phyloP scores from a whole-genome alignment of 2,888 invertebrate species.

The Lordiphosa andalusiaca region DNA sequence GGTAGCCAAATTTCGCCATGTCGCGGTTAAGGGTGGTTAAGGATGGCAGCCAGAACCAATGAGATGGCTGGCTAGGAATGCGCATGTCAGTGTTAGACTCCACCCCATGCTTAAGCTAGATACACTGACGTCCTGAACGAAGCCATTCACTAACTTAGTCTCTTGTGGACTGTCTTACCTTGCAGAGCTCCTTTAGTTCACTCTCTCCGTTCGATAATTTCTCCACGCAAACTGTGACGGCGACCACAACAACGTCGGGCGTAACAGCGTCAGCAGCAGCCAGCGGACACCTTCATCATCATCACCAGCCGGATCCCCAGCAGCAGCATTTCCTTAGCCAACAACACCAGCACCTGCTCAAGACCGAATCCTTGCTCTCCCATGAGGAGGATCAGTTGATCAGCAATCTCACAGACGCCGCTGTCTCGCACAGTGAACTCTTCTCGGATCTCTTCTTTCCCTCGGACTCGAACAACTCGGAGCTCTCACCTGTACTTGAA shows the following conservation, averaged over 20 bases:
- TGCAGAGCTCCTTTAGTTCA: slow-evolving; percentile 80
- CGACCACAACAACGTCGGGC: slow-evolving; percentile 53
- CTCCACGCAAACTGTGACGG: slow-evolving; percentile 76
- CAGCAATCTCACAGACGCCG: slow-evolving; percentile 69
- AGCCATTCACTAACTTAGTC: slow-evolving; percentile 58
- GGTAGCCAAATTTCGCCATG: not conserved
- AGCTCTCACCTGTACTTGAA: slow-evolving; percentile 71
- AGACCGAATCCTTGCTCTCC: slow-evolving; percentile 55
- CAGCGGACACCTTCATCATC: slow-evolving; percentile 66
- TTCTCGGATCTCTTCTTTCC: slow-evolving; percentile 80
- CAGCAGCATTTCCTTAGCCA: slow-evolving; percentile 49
- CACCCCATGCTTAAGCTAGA: slow-evolving; percentile 39
- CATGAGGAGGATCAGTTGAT: slow-evolving; percentile 75
- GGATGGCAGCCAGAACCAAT: slow-evolving; percentile 46
- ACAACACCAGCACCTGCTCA: slow-evolving; percentile 43
- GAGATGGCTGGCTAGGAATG: slow-evolving; percentile 26
- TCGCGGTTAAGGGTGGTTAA: slow-evolving; percentile 48
- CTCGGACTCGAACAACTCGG: slow-evolving; percentile 78
- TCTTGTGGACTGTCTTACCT: slow-evolving; percentile 54
- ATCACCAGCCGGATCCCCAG: slow-evolving; percentile 46
- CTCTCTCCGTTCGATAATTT: slow-evolving; percentile 80
- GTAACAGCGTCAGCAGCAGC: slow-evolving; percentile 46
- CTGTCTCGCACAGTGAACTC: slow-evolving; percentile 75
- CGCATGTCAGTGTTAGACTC: slow-evolving; percentile 58
- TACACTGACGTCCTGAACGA: slow-evolving; percentile 5